A percentile compares a stretch with the other conserved stretches of the same genome.
Conservation (phyloP, 2,113 vertebrate genomes). For the Spizaetus ornatus region DNA sequence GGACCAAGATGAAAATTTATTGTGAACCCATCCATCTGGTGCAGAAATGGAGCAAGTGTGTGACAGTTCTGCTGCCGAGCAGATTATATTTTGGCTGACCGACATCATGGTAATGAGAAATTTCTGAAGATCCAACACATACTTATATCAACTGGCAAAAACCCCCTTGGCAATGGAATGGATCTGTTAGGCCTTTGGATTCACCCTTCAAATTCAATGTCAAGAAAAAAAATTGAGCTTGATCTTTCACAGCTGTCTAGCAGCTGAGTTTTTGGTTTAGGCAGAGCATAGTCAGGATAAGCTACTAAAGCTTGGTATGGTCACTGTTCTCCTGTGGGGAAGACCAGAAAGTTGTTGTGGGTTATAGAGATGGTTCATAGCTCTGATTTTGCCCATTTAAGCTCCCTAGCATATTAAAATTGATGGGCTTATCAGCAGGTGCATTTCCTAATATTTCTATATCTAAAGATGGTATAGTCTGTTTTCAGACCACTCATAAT, state of each 20-base stretch:
- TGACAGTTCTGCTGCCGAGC: conserved; percentile 38
- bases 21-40: conserved; percentile 39
- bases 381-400: background rate
- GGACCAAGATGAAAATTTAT: background rate
- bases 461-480: background rate
- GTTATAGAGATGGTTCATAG: background rate
- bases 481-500: background rate
- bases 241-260: conserved; percentile 40
- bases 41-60: conserved; percentile 20
- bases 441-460: background rate
- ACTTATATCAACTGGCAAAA: conserved; percentile 21
- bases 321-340: background rate
- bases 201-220: conserved; percentile 31
- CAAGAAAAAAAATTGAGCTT: background rate
- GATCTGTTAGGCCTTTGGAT: conserved; percentile 17
- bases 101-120: conserved; percentile 25
- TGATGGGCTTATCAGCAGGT: background rate
- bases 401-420: background rate
- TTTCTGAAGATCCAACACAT: conserved; percentile 1
- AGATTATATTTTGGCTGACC: conserved; percentile 48
- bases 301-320: background rate
- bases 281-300: background rate
- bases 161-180: background rate
- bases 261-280: conserved; percentile 28
- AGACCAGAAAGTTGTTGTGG: background rate